phyloP scores from a whole-genome alignment of 2,888 invertebrate species.

The Eupithecia insigniata region DNA sequence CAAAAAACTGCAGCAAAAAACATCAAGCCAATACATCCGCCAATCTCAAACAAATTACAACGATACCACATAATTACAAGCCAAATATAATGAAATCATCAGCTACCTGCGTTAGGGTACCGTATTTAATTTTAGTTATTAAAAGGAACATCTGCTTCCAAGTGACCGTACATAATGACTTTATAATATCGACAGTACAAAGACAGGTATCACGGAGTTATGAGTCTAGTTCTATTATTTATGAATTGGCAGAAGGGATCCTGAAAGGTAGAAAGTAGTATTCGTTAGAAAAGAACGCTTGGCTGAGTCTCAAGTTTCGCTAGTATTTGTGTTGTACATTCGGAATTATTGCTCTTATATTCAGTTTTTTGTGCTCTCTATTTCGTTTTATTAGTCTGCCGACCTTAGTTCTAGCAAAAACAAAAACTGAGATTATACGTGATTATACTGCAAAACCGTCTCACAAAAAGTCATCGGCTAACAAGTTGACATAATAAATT shows the following conservation, averaged over 20 bases:
- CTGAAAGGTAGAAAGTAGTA: slow-evolving; percentile 4
- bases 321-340: neutral
- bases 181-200: slow-evolving; percentile 42
- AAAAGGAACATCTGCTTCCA: slow-evolving; percentile 56
- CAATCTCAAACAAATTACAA: slow-evolving; percentile 37
- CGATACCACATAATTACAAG: slow-evolving; percentile 40
- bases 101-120: slow-evolving; percentile 52
- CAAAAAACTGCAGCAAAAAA: neutral
- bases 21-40: slow-evolving; percentile 11
- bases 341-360: neutral
- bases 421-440: neutral
- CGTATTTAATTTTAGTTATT: slow-evolving; percentile 42
- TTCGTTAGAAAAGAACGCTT: slow-evolving; percentile 10
- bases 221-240: slow-evolving; percentile 26
- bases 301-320: slow-evolving; percentile 7
- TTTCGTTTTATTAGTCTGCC: neutral
- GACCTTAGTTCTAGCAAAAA: neutral
- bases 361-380: neutral
- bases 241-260: slow-evolving; percentile 21
- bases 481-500: too few species aligned
- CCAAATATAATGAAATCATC: slow-evolving; percentile 58
- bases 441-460: neutral
- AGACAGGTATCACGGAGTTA: slow-evolving; percentile 37
- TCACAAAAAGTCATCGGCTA: too few species aligned
- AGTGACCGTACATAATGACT: slow-evolving; percentile 44